These are phyloP conservation scores for Solenodon paradoxus DNA, from an alignment of 2,113 vertebrate genomes.

Conservation along the genomic window DNA sequence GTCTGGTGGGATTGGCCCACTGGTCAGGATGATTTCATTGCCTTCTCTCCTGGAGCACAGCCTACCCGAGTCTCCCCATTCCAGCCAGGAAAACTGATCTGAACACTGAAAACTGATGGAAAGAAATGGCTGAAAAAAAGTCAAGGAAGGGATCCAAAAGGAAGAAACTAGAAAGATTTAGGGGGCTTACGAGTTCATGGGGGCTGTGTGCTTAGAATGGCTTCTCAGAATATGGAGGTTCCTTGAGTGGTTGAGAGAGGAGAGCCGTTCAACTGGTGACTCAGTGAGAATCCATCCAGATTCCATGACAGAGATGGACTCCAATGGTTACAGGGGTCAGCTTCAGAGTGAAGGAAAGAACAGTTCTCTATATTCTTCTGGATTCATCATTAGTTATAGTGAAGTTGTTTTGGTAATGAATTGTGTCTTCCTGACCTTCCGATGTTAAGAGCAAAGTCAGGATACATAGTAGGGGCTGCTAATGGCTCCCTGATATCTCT, in stretches of 20 bases:
- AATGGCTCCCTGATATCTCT: not conserved
- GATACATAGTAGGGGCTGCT: not conserved
- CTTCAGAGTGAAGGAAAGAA: not conserved
- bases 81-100: not conserved
- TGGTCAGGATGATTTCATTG: not conserved
- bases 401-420: not conserved
- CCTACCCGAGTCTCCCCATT: not conserved
- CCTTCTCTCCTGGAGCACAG: not conserved
- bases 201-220: not conserved
- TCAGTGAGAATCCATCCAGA: not conserved
- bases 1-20: not conserved
- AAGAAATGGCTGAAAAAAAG: not conserved
- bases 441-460: not conserved
- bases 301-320: not conserved
- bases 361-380: not conserved
- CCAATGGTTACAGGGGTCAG: not conserved
- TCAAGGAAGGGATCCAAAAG: not conserved
- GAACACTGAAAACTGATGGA: not conserved
- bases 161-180: not conserved
- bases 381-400: not conserved
- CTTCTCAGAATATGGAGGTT: accelerated
- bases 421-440: not conserved
- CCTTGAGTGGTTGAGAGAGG: not conserved
- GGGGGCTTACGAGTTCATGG: not conserved
- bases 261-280: not conserved